Evolutionary conservation across 2,888 invertebrate species (phyloP).

Genomic region (Cerceris ruficornis): DNA sequence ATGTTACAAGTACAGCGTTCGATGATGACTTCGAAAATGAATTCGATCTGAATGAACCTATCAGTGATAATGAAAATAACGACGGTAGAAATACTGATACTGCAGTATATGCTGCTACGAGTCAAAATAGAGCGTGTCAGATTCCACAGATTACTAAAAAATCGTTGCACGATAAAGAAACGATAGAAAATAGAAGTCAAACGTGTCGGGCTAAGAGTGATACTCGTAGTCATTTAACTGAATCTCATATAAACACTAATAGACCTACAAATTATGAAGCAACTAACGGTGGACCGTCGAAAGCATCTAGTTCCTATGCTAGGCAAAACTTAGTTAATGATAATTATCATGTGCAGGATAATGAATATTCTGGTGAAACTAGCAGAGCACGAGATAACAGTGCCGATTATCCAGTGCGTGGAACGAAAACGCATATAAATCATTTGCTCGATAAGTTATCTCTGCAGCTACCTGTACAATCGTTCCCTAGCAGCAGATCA

Average conservation of each 20-base stretch:
- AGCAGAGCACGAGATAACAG: constrained; percentile 15
- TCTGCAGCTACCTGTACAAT: constrained; percentile 65
- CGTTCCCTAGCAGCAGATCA: constrained; percentile 62
- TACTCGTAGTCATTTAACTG: constrained; percentile 23
- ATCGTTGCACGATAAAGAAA: constrained; percentile 18
- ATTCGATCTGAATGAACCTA: constrained; percentile 77
- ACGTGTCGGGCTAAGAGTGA: constrained; percentile 29
- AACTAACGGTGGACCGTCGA: constrained; percentile 62
- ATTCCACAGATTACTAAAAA: constrained; percentile 30
- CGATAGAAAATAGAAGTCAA: constrained; percentile 21
- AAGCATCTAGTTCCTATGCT: constrained; percentile 55
- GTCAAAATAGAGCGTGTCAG: constrained; percentile 21
- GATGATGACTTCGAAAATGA: constrained; percentile 85
- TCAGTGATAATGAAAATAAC: constrained; percentile 65
- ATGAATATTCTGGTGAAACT: constrained; percentile 23
- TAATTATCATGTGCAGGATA: constrained; percentile 44
- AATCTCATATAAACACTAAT: constrained; percentile 42
- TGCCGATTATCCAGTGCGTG: constrained; percentile 65
- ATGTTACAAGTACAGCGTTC: constrained; percentile 83
- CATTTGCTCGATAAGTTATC: constrained; percentile 76
- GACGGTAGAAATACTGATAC: constrained; percentile 53
- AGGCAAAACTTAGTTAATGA: constrained; percentile 46
- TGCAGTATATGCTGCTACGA: constrained; percentile 2
- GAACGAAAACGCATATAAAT: constrained; percentile 75
- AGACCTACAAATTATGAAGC: constrained; percentile 50